Base-by-base conservation (phyloP, 2,113 vertebrate genomes). In the Tetrao urogallus region DNA sequence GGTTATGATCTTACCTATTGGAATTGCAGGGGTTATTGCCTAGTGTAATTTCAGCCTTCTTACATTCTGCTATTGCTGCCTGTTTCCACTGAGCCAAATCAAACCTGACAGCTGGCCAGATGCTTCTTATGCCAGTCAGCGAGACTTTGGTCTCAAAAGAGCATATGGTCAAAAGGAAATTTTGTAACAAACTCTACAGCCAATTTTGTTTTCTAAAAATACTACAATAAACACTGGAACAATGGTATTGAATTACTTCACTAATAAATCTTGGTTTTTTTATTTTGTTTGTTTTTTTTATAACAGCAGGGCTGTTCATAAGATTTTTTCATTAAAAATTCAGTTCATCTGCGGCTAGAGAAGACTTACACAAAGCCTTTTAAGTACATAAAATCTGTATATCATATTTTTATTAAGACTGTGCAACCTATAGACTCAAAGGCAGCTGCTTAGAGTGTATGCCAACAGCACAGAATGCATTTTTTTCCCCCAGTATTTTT, bases 41-140 rank as follows among this genome's bases (percentile, higher is more conserved):
- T 92, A 81, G 82, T 90, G 66, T 72, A 95, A 92, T 91, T 96
- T 27, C 83, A 65, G 32, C 43, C 60, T 81, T 95, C 83, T 40
- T 80, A 42, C 6, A 28, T 91, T 79, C 60, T 87, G 10, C 87
- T 94, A 38, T 60, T 91, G 20, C 56, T 95, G 90, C 89, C 88
- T 85, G 58, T 92, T 96, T 95, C 42, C 34, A 47, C 56, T 74
- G 91, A 95, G 71, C 69, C 85, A 97, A 96, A 97, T 97, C 69
- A 87, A 71, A 93, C 72, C 88, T 95, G 95, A 97, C 92, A 96
- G 88, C 87, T 95, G 93, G 92, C 94, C 97, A 96, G 96, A 95
- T 95, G 96, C 63, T 97, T 95, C 86, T 67, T 91, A 85, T 79
- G 81, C 89, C 88, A 94, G 88, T 95, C 93, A 97, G 93, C 93